A percentile compares a stretch with the other conserved stretches of the same genome.
Evolutionary conservation across 2,888 invertebrate species (phyloP).

Genomic region (Drosophila emarginata): DNA sequence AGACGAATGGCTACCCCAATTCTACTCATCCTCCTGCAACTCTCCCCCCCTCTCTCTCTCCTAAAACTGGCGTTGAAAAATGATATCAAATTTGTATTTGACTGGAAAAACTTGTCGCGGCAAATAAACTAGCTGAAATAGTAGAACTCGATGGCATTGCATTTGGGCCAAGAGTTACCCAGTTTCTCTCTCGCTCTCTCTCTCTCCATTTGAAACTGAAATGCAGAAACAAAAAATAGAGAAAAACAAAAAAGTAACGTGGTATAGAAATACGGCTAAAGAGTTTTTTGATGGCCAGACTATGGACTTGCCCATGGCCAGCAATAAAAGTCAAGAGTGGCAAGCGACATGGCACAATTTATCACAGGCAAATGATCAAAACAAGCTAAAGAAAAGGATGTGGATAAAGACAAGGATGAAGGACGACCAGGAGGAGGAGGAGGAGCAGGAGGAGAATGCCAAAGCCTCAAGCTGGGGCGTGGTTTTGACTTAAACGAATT

Average conservation of each 20-base stretch:
- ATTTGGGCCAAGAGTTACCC: slow-evolving; percentile 46
- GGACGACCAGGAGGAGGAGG: too few species aligned
- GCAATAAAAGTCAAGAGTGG: slow-evolving; percentile 76
- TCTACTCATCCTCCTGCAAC: not conserved
- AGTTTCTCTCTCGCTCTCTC: slow-evolving; percentile 32
- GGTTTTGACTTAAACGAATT: slow-evolving; percentile 73
- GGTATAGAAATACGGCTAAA: slow-evolving; percentile 23
- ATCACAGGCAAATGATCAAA: slow-evolving; percentile 73
- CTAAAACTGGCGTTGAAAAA: slow-evolving; percentile 52
- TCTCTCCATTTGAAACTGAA: not conserved
- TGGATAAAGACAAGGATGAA: slow-evolving; percentile 14
- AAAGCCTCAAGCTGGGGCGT: slow-evolving; percentile 47
- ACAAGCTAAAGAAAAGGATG: slow-evolving; percentile 39
- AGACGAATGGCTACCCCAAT: slow-evolving; percentile 12
- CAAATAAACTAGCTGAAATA: slow-evolving; percentile 44
- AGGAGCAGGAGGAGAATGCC: too few species aligned
- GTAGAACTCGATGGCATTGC: slow-evolving; percentile 26
- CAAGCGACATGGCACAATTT: slow-evolving; percentile 71
- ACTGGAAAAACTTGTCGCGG: slow-evolving; percentile 39
- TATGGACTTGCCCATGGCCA: slow-evolving; percentile 64
- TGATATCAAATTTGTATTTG: slow-evolving; percentile 52
- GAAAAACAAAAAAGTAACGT: not conserved
- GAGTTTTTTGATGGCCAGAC: slow-evolving; percentile 41
- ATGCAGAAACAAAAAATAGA: slow-evolving; percentile 10
- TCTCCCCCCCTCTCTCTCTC: not conserved